Evolutionary conservation across 2,888 invertebrate species (phyloP).

Genomic region (Acronicta aceris): DNA sequence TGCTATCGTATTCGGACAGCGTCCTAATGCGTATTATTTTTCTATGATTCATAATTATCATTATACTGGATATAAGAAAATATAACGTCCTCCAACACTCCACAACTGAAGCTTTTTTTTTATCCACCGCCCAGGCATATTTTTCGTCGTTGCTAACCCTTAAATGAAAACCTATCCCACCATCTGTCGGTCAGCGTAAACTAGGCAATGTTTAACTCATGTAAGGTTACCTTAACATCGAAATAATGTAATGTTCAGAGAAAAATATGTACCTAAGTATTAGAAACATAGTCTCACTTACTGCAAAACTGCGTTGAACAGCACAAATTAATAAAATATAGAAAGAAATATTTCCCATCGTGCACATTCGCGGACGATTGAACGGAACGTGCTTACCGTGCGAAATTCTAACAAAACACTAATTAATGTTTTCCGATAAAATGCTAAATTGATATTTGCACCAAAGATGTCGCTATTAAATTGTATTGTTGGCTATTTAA

Average conservation of each 20-base stretch:
- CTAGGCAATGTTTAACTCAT: not conserved
- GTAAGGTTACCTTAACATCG: not conserved
- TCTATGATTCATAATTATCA: too few relatives aligned
- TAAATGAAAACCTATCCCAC: not conserved
- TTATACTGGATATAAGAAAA: too few relatives aligned
- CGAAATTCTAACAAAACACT: constrained; percentile 40
- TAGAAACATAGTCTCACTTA: constrained; percentile 22
- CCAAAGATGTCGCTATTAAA: constrained; percentile 42
- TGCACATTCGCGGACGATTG: constrained; percentile 16
- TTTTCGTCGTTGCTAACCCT: not conserved
- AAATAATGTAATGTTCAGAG: not conserved
- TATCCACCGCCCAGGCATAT: too few relatives aligned
- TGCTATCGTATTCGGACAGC: too few relatives aligned
- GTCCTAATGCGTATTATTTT: too few relatives aligned
- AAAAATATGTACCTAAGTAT: not conserved
- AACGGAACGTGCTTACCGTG: constrained; percentile 20
- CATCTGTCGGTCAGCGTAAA: not conserved
- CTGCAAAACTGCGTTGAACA: constrained; percentile 26
- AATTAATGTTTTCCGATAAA: constrained; percentile 50
- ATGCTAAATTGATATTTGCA: constrained; percentile 42
- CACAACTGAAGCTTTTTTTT: too few relatives aligned
- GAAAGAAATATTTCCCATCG: constrained; percentile 42
- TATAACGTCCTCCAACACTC: too few relatives aligned
- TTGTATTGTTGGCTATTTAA: constrained; percentile 39
- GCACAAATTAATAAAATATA: constrained; percentile 41